These are phyloP conservation scores for Proales similis DNA, from an alignment of 1,140 invertebrate species.

Conservation along the genomic window DNA sequence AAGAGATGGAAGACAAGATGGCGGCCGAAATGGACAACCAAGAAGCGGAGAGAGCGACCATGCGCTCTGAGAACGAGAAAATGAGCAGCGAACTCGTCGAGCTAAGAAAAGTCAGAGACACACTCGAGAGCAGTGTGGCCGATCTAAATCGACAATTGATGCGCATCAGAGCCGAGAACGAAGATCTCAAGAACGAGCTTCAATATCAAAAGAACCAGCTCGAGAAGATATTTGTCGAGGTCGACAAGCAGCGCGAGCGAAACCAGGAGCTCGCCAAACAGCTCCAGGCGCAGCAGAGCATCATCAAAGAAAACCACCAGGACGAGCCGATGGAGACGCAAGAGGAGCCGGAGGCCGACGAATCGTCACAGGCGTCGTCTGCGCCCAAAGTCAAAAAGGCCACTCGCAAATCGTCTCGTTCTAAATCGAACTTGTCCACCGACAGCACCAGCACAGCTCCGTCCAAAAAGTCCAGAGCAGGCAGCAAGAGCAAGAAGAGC, in stretches of 20 bases:
- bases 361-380: too few relatives aligned
- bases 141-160: slow-evolving; percentile 7
- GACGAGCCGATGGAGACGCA: too few relatives aligned
- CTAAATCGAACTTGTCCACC: too few relatives aligned
- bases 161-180: neutral
- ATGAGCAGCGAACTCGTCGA: slow-evolving; percentile 1
- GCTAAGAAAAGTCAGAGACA: neutral
- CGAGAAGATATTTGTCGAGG: slow-evolving; percentile 8
- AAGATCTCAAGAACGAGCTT: slow-evolving; percentile 8
- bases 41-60: too few relatives aligned
- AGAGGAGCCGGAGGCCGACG: too few relatives aligned
- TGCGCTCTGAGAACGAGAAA: neutral
- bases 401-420: too few relatives aligned
- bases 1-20: neutral
- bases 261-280: slow-evolving; percentile 20
- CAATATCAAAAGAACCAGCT: slow-evolving; percentile 26
- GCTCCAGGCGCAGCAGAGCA: too few relatives aligned
- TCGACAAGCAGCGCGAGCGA: slow-evolving; percentile 9
- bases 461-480: too few relatives aligned
- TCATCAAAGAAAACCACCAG: too few relatives aligned
- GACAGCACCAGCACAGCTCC: too few relatives aligned
- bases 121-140: neutral
- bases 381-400: too few relatives aligned
- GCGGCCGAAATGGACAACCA: neutral
- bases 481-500: too few relatives aligned